Base-by-base conservation (phyloP, 2,888 invertebrate species). In the Stenchaetothrips biformis region DNA sequence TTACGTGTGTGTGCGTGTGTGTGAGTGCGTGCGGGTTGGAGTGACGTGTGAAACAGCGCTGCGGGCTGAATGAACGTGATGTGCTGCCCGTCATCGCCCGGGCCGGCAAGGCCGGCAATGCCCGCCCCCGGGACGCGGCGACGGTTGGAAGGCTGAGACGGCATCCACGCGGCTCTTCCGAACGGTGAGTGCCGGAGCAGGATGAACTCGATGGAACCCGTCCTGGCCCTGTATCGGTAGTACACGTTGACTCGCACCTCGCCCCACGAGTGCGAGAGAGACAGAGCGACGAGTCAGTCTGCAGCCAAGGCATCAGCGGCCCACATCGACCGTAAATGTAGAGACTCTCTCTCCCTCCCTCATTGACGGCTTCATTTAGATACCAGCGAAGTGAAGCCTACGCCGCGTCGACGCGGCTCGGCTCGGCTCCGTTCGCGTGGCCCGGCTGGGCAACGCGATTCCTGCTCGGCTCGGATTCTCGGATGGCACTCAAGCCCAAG, bases 321-420 rank as follows among this genome's bases (percentile, higher is more conserved):
- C 25, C 67, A 25, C 21, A 74, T 74, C 67, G 25, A 74, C n/a
- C n/a, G n/a, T n/a, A n/a, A n/a, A n/a, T n/a, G n/a, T n/a, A n/a
- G n/a, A n/a, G n/a, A n/a, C n/a, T n/a, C n/a, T n/a, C n/a, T n/a
- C n/a, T n/a, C n/a, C n/a, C n/a, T n/a, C n/a, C n/a, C n/a, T n/a
- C n/a, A n/a, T n/a, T n/a, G n/a, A n/a, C 67, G 67, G 21, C 67
- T 67, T 67, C 67, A 67, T 67, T 67, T 67, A 67, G 67, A 67
- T 67, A 67, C 67, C n/a, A 9, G 67, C 67, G n/a, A 7, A 9
- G n/a, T 16, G 53, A 11, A n/a, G n/a, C n/a, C n/a, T 37, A 37
- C 37, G 53, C 53, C 53, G 13, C 53, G 53, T 18, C 53, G 53
- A 4, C 53, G 4, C 53, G 53, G 16, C 53, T 18, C 53, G 53